Evolutionary conservation across 92 coral and sea anemone genomes (phyloP).

Genomic region (Pocillopora meandrina): DNA sequence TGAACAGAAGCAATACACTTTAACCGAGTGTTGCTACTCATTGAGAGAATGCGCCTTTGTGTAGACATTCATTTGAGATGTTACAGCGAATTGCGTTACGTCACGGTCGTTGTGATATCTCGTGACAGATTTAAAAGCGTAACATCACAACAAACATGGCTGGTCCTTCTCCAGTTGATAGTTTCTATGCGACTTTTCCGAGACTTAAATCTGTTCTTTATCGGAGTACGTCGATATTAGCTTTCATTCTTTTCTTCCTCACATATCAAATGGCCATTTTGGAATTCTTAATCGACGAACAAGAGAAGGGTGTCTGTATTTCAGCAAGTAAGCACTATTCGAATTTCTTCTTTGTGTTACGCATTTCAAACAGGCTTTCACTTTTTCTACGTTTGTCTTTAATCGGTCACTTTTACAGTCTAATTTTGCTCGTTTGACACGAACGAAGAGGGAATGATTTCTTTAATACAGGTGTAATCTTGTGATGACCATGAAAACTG

Average conservation of each 20-base stretch:
- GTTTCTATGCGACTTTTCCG: conserved; percentile 72
- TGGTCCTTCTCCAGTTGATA: conserved; percentile 53
- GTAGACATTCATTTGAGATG: too few relatives aligned
- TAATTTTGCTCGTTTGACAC: neutral
- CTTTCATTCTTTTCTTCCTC: conserved; percentile 61
- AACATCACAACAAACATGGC: conserved; percentile 40
- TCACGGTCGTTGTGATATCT: too few relatives aligned
- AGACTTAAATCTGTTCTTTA: conserved; percentile 49
- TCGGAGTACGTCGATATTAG: conserved; percentile 60
- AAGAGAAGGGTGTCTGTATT: conserved; percentile 42
- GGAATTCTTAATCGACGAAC: conserved; percentile 68
- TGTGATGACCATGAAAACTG: neutral
- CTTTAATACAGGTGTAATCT: too few relatives aligned
- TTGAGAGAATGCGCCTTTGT: too few relatives aligned
- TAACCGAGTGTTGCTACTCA: too few relatives aligned
- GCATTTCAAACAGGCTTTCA: neutral
- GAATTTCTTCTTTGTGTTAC: neutral
- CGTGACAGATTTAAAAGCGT: neutral
- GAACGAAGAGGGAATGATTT: too few relatives aligned
- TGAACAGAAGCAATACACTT: too few relatives aligned
- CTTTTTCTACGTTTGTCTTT: neutral
- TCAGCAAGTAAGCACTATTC: conserved; percentile 52
- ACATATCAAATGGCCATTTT: conserved; percentile 73
- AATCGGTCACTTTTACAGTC: too few relatives aligned
- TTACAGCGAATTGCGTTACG: too few relatives aligned